Evolutionary conservation across 2,888 invertebrate genomes (phyloP), one percentile per base, ranked within the genome.

Genomic region (Tiliacea citrago): DNA sequence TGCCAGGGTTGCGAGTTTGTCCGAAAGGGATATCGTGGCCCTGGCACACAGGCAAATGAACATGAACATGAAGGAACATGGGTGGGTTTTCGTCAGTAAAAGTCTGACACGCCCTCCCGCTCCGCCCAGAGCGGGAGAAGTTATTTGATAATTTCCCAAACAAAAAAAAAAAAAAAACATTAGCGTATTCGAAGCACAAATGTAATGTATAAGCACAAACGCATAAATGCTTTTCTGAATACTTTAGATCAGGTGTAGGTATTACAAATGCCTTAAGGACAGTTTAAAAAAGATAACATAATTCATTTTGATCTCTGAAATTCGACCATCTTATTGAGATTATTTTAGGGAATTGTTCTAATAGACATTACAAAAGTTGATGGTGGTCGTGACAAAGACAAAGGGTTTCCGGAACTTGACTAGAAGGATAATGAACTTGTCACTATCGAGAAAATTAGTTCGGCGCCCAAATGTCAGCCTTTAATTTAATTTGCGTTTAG

Each of bases 401-500:
- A 88, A 89, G 86, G 88, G 75, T 77, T 79, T 77, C 77, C 80
- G 74, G 69, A 80, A 82, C 69, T 83, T 68, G 82, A 86, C 82
- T 83, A 78, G 71, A 75, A 81, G 81, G 77, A 86, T 87, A 90
- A 87, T 87, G 82, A 89, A 91, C 82, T 88, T 88, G 87, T 88
- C 88, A 86, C 86, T 86, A 89, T 88, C 81, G 83, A 82, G 69
- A 80, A 82, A 88, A 90, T 89, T 90, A 85, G 82, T 86, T 77
- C 68, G 82, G 79, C 82, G 81, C 73, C 84, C 79, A 85, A 89
- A 84, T 87, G 85, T 82, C 85, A 58, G 87, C 79, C 76, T 85
- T 86, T 88, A 88, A 90, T 86, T 88, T 85, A 84, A 89, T 90
- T 89, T 88, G 74, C 81, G 74, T 86, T 87, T 79, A 89, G 88